A percentile compares a stretch with the other conserved stretches of the same genome.
Conservation (phyloP, 2,888 invertebrate genomes). For the Tetanocera ferruginea region DNA sequence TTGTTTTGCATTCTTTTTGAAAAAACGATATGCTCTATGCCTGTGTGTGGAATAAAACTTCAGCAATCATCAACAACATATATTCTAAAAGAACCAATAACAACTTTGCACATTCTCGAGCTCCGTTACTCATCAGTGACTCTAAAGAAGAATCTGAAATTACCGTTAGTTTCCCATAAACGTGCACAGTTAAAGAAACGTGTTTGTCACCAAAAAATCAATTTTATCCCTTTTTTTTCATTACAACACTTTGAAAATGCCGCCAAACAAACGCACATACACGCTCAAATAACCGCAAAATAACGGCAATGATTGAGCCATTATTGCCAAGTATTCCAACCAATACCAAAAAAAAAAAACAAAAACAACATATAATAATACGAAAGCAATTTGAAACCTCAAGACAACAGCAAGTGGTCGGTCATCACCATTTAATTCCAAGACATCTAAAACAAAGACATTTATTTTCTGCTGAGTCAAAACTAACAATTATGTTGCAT, state of each 20-base stretch:
- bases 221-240: not conserved
- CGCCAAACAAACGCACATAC: not conserved
- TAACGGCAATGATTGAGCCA: conserved; percentile 21
- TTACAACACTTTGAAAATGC: not conserved
- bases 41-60: too few relatives aligned
- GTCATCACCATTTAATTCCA: not conserved
- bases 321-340: conserved; percentile 3
- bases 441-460: conserved; percentile 22
- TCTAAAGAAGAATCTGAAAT: not conserved
- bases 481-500: conserved; percentile 35
- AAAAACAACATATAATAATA: not conserved
- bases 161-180: not conserved
- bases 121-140: too few relatives aligned
- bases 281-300: not conserved
- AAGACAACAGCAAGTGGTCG: not conserved
- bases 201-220: conserved; percentile 4
- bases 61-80: not conserved
- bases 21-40: too few relatives aligned
- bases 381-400: conserved; percentile 3
- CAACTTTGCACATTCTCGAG: too few relatives aligned
- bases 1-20: too few relatives aligned
- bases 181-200: not conserved
- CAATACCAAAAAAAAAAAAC: not conserved
- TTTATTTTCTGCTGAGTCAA: conserved; percentile 49
- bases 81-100: not conserved